Evolutionary conservation across 2,113 vertebrate genomes (phyloP).

Genomic region (Mobula birostris): DNA sequence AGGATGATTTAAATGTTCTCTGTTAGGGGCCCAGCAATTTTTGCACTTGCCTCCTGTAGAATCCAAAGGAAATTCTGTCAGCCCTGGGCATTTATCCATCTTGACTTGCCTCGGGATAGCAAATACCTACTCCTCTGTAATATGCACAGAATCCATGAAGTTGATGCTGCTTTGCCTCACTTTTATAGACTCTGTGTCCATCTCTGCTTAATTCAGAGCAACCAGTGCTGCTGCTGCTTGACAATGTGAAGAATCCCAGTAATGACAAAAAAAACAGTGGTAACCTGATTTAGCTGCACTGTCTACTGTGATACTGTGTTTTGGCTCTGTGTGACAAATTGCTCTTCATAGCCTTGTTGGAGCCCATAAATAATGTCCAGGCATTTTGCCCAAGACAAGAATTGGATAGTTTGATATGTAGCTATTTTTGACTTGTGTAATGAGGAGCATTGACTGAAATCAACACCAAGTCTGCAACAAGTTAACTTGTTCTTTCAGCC

Average conservation of each 20-base stretch:
- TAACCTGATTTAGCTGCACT: neutral
- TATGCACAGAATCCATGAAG: too few species aligned
- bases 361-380: neutral
- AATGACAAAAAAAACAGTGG: neutral
- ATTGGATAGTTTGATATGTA: neutral
- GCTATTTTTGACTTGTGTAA: neutral
- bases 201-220: neutral
- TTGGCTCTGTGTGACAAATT: neutral
- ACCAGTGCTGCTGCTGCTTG: neutral
- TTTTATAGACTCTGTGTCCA: too few species aligned
- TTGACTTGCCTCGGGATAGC: too few species aligned
- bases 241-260: neutral
- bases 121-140: too few species aligned
- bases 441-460: neutral
- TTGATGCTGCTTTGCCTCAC: too few species aligned
- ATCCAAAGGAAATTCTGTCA: too few species aligned
- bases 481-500: neutral
- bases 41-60: too few species aligned
- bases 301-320: neutral
- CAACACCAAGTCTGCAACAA: neutral
- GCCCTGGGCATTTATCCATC: too few species aligned
- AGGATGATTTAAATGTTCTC: too few species aligned
- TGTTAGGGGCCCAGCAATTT: too few species aligned
- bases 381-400: neutral
- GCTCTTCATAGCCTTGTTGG: neutral